These are phyloP conservation scores for Channallabes apus DNA, from an alignment of 2,797 vertebrate genomes.

Conservation along the genomic window DNA sequence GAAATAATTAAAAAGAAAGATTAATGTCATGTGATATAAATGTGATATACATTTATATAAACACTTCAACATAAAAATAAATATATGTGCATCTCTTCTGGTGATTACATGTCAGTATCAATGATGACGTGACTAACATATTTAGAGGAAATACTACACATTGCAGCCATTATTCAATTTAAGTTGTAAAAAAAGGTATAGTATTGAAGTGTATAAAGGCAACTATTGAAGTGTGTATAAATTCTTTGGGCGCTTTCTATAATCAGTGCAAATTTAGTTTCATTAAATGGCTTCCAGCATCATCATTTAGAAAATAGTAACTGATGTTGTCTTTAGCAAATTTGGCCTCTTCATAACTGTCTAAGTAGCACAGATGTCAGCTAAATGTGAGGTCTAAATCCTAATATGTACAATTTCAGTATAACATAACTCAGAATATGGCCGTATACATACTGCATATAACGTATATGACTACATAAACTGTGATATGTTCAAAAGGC, in stretches of 20 bases:
- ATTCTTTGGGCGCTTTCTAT: not conserved
- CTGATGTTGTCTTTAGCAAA: not conserved
- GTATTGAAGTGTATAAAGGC: too few species aligned
- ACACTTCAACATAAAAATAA: too few species aligned
- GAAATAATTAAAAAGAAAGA: not conserved
- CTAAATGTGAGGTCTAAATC: not conserved
- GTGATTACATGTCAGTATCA: too few species aligned
- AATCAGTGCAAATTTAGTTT: not conserved
- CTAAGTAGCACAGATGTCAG: not conserved
- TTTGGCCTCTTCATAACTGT: not conserved
- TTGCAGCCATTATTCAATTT: too few species aligned
- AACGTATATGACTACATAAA: not conserved
- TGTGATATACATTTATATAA: not conserved
- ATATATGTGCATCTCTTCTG: too few species aligned
- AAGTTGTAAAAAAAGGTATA: too few species aligned
- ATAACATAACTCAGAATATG: not conserved
- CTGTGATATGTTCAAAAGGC: not conserved
- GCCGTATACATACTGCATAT: not conserved
- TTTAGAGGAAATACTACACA: too few species aligned
- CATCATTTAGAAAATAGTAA: not conserved
- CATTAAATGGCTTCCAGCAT: not conserved
- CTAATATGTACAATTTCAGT: not conserved
- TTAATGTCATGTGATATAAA: not conserved
- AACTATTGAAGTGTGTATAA: too few species aligned
- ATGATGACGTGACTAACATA: too few species aligned